Conservation (phyloP, 2,888 invertebrate species). For the Patella ulyssiponensis region DNA sequence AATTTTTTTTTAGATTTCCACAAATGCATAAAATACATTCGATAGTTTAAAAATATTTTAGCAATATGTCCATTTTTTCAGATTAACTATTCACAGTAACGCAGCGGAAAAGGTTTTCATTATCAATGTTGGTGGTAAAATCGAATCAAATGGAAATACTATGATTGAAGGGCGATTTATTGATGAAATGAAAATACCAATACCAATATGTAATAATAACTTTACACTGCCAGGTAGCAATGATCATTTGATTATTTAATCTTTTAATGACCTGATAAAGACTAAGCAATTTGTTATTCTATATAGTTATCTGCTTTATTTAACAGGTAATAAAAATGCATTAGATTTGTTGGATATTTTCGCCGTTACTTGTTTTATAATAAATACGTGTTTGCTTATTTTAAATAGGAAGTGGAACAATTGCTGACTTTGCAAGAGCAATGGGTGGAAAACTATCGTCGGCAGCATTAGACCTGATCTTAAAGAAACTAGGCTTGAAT, state of each 20-base stretch:
- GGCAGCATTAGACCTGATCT: constrained; percentile 34
- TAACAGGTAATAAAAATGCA: no score
- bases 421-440: constrained; percentile 30
- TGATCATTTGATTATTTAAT: no score
- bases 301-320: no score
- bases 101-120: constrained; percentile 31
- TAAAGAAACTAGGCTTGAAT: constrained; percentile 36
- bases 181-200: constrained; percentile 32
- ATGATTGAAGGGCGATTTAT: constrained; percentile 26
- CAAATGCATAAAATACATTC: no score
- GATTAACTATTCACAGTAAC: constrained; percentile 34
- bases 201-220: constrained; percentile 40
- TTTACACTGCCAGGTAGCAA: constrained; percentile 30
- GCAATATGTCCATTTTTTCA: constrained; percentile 8
- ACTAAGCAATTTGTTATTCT: no score
- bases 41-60: no score
- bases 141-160: constrained; percentile 3
- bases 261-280: no score
- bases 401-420: constrained; percentile 25
- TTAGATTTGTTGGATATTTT: no score
- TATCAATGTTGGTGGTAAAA: constrained; percentile 30
- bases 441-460: constrained; percentile 38
- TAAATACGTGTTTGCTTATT: neutral
- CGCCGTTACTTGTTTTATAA: no score
- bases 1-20: no score